These are phyloP conservation scores for Aspidiotus rigidus DNA, from an alignment of 2,888 invertebrate species.

Conservation along the genomic window DNA sequence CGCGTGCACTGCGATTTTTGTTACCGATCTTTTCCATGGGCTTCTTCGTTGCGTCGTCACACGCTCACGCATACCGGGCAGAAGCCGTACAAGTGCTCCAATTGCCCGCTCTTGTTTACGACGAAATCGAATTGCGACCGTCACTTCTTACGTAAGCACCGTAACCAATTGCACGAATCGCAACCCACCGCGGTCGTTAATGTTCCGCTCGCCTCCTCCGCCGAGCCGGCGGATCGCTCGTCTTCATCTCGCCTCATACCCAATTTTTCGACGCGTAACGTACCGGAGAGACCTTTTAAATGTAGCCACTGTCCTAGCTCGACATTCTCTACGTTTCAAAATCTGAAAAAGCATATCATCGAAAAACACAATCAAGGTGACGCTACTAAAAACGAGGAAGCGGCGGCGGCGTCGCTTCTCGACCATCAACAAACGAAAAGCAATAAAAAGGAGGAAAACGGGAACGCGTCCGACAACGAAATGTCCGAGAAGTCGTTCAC, in stretches of 20 bases:
- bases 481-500: neutral
- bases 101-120: constrained; percentile 86
- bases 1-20: constrained; percentile 89
- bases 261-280: constrained; percentile 53
- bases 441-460: constrained; percentile 10
- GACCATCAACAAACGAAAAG: neutral
- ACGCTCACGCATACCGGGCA: constrained; percentile 92
- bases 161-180: constrained; percentile 35
- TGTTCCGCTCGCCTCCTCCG: constrained; percentile 35
- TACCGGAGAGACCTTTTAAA: constrained; percentile 68
- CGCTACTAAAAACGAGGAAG: neutral
- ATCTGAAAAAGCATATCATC: constrained; percentile 63
- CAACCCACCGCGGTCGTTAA: constrained; percentile 9
- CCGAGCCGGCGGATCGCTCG: constrained; percentile 27
- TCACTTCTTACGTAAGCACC: constrained; percentile 53
- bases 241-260: constrained; percentile 41
- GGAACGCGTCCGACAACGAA: constrained; percentile 11
- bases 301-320: constrained; percentile 73
- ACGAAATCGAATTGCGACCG: constrained; percentile 97
- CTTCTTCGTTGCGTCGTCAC: constrained; percentile 87
- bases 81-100: constrained; percentile 90
- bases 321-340: constrained; percentile 69
- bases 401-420: neutral
- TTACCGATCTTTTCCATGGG: constrained; percentile 91
- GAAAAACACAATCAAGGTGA: constrained; percentile 32